These are phyloP conservation scores for Cotesia chilonis DNA, from an alignment of 1,140 invertebrate genomes.

Conservation along the genomic window DNA sequence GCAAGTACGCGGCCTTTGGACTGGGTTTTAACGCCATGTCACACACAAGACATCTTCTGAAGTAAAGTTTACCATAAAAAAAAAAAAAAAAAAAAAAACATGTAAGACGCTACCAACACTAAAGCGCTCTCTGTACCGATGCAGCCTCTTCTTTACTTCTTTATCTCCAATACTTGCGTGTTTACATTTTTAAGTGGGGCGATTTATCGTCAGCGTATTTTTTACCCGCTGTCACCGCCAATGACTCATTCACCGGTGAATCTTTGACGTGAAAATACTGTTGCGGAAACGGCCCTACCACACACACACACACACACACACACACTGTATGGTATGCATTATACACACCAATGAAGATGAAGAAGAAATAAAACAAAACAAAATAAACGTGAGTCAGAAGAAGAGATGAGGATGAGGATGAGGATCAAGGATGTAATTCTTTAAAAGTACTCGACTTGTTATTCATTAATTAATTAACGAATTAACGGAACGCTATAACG, in stretches of 20 bases:
- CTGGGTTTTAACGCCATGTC: too few species aligned
- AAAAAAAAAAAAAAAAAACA: too few species aligned
- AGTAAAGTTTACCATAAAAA: too few species aligned
- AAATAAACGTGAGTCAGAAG: neutral
- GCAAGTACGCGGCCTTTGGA: too few species aligned
- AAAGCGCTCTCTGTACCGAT: too few species aligned
- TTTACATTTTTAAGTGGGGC: neutral
- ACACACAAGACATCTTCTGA: too few species aligned
- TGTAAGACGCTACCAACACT: too few species aligned
- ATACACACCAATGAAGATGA: neutral
- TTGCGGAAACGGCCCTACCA: constrained; percentile 27
- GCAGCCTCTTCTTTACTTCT: neutral
- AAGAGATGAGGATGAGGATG: neutral
- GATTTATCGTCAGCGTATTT: constrained; percentile 19
- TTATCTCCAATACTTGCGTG: neutral
- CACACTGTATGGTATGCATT: neutral
- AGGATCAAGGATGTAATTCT: too few species aligned
- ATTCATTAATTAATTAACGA: constrained; percentile 40
- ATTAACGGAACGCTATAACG: constrained; percentile 37
- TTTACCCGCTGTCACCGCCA: constrained; percentile 24
- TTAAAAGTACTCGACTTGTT: constrained; percentile 27
- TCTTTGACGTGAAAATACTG: constrained; percentile 35
- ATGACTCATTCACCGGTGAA: constrained; percentile 33
- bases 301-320: neutral
- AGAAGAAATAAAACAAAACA: constrained; percentile 4